Percentiles rank a stretch among this genome's conserved stretches.
phyloP scores from a whole-genome alignment of 2,797 vertebrate species.

The Florisuga fusca region DNA sequence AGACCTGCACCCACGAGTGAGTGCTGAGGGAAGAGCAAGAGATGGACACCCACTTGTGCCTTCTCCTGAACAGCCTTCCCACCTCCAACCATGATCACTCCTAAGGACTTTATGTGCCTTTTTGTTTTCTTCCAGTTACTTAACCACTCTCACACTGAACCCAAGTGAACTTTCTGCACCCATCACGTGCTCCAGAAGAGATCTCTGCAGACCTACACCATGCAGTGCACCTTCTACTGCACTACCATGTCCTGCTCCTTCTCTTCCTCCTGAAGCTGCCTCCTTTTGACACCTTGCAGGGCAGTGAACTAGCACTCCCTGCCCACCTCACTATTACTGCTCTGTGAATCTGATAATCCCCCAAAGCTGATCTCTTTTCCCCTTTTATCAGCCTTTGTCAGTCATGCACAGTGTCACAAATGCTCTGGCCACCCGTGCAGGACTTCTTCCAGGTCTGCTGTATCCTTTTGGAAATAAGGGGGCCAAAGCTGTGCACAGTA shows the following conservation, averaged over 20 bases:
- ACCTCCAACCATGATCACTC: not conserved
- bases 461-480: not conserved
- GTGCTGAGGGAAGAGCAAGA: not conserved
- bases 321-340: not conserved
- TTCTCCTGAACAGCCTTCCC: not conserved
- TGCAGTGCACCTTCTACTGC: too few relatives aligned
- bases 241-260: not conserved
- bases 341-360: not conserved
- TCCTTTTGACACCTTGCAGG: not conserved
- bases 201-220: not conserved
- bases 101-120: not conserved
- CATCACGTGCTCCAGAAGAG: not conserved
- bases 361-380: not conserved
- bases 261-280: not conserved
- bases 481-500: not conserved
- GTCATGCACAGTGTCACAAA: not conserved
- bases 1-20: not conserved
- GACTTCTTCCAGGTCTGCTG: not conserved
- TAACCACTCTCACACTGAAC: not conserved
- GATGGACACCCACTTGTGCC: not conserved
- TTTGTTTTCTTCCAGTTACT: not conserved
- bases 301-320: not conserved
- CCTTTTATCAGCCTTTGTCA: not conserved
- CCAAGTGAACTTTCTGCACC: not conserved
- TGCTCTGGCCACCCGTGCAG: rapidly evolving